Conservation (phyloP, 2,797 vertebrate genomes). For the Oophaga sylvatica region DNA sequence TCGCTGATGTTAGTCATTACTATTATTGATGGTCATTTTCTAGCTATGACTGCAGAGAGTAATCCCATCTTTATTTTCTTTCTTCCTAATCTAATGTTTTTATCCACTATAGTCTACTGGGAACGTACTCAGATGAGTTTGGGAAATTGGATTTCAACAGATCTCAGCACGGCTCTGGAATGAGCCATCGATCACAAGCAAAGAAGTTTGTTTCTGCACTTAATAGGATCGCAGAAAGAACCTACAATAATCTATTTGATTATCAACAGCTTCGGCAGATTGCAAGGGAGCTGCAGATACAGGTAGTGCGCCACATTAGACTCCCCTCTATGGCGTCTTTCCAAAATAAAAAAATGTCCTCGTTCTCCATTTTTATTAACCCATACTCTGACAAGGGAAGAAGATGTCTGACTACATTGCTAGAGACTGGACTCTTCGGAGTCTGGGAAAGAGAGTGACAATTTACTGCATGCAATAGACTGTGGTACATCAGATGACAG, state of each 20-base stretch:
- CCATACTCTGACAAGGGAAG: neutral
- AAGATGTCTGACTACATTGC: neutral
- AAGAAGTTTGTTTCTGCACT: conserved; percentile 89
- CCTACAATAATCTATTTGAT: conserved; percentile 88
- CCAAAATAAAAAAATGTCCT: neutral
- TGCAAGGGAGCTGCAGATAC: conserved; percentile 82
- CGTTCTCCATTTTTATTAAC: neutral
- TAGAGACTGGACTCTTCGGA: neutral
- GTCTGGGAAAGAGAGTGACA: too few species aligned
- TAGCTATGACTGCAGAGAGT: neutral
- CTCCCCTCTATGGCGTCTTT: neutral
- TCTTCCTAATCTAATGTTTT: neutral
- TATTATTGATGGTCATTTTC: neutral
- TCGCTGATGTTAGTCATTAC: neutral
- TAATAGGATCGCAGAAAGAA: conserved; percentile 85
- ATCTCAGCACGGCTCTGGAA: conserved; percentile 93
- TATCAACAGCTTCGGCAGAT: conserved; percentile 84
- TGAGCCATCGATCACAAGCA: conserved; percentile 90
- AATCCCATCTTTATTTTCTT: neutral
- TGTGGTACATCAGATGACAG: too few species aligned
- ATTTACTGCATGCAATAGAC: too few species aligned
- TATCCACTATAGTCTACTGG: conserved; percentile 81
- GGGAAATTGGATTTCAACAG: conserved; percentile 94
- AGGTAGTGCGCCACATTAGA: conserved; percentile 70
- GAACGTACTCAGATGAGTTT: conserved; percentile 93